Conservation (phyloP, 2,797 vertebrate species). For the Gorsachius magnificus region DNA sequence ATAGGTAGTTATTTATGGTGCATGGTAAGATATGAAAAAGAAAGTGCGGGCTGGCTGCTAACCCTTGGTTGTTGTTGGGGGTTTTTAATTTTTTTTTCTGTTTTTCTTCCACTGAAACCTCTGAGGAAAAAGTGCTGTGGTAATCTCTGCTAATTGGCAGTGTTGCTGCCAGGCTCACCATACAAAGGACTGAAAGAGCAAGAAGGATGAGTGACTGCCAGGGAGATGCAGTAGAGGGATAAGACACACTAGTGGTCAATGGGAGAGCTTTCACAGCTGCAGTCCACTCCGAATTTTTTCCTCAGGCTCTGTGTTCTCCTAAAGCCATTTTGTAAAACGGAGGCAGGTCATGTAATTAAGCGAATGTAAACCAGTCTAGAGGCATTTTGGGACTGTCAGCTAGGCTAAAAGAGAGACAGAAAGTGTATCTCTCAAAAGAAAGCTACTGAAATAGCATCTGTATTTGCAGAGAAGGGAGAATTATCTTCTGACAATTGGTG, state of each 20-base stretch:
- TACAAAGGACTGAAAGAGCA: not conserved
- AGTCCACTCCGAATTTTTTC: not conserved
- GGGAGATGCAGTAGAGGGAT: not conserved
- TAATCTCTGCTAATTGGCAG: not conserved
- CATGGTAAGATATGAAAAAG: not conserved
- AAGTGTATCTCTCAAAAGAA: not conserved
- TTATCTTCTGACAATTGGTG: not conserved
- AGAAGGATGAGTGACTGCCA: not conserved
- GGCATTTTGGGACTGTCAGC: not conserved
- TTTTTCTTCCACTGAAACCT: not conserved
- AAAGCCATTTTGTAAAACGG: not conserved
- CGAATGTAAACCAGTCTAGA: not conserved
- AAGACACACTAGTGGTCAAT: not conserved
- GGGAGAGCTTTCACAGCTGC: not conserved
- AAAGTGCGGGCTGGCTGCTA: not conserved
- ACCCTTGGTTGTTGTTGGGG: not conserved
- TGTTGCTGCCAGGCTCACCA: not conserved
- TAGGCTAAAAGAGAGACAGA: not conserved
- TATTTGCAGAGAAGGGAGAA: not conserved
- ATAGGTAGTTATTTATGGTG: not conserved
- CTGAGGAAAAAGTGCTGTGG: not conserved
- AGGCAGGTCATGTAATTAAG: not conserved
- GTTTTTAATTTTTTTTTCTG: not conserved
- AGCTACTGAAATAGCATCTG: not conserved
- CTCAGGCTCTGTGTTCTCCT: not conserved